These are phyloP conservation scores for Syngnathus acus DNA, from an alignment of 2,797 vertebrate species.

Conservation along the genomic window DNA sequence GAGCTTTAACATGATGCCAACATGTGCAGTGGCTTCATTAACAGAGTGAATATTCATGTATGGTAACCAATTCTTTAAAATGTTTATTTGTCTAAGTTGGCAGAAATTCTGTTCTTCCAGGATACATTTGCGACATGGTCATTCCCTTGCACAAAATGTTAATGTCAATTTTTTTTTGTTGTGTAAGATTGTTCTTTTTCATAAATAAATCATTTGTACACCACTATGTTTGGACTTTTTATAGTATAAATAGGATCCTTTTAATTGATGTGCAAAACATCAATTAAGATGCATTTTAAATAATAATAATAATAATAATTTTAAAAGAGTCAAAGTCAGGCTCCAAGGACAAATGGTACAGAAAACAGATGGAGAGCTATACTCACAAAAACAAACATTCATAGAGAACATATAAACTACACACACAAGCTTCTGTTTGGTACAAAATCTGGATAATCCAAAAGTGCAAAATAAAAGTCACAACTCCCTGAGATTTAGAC, in stretches of 20 bases:
- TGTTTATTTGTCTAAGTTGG: neutral
- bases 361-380: neutral
- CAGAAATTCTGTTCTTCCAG: slow-evolving; percentile 18
- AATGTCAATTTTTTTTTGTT: slow-evolving; percentile 46
- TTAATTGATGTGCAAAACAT: neutral
- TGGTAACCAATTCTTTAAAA: neutral
- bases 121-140: slow-evolving; percentile 20
- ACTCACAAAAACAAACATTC: too few species aligned
- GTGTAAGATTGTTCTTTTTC: slow-evolving; percentile 59
- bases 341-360: neutral
- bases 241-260: neutral
- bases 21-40: slow-evolving; percentile 3
- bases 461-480: too few species aligned
- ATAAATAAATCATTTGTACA: slow-evolving; percentile 65
- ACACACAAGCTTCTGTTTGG: too few species aligned
- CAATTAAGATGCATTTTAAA: neutral
- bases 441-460: too few species aligned
- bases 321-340: too few species aligned
- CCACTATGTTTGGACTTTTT: slow-evolving; percentile 9
- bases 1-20: neutral
- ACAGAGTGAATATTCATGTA: neutral
- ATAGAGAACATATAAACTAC: too few species aligned
- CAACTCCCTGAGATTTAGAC: too few species aligned
- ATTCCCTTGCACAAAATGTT: slow-evolving; percentile 69
- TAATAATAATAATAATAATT: too few species aligned